Percentiles rank a stretch among this genome's conserved stretches.
These are phyloP conservation scores for Xyrichtys novacula DNA, from an alignment of 2,797 vertebrate species.

Conservation along the genomic window DNA sequence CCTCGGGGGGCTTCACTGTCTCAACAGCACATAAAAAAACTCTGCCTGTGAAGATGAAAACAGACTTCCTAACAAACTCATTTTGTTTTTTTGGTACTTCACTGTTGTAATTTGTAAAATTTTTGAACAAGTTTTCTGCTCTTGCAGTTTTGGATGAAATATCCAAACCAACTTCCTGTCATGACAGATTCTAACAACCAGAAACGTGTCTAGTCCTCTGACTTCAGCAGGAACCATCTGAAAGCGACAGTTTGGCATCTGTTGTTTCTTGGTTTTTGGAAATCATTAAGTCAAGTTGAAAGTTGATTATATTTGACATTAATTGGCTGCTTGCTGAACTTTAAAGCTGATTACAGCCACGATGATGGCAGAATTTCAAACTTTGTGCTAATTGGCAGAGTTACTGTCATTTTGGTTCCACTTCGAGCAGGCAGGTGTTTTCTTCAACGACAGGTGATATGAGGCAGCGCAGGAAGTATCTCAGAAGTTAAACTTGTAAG, in stretches of 20 bases:
- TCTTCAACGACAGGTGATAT: not conserved
- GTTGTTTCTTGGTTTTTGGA: too few relatives aligned
- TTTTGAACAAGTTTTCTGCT: not conserved
- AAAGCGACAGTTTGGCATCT: not conserved
- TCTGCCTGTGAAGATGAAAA: not conserved
- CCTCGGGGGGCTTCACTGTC: not conserved
- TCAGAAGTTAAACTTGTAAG: not conserved
- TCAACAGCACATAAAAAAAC: not conserved
- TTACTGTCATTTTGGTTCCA: conserved; percentile 21
- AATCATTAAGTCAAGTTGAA: not conserved
- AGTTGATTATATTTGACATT: not conserved
- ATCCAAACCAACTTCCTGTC: too few relatives aligned
- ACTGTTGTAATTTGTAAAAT: too few relatives aligned
- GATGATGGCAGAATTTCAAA: not conserved
- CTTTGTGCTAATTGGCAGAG: conserved; percentile 8
- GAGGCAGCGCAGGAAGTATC: not conserved
- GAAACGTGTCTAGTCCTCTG: not conserved
- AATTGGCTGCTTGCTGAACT: conserved; percentile 24
- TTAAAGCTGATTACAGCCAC: conserved; percentile 3
- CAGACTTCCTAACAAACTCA: not conserved
- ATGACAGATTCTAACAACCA: too few relatives aligned
- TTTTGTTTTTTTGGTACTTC: too few relatives aligned
- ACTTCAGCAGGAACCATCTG: not conserved
- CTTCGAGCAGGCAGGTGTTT: conserved; percentile 12
- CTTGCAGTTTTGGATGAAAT: too few relatives aligned